A percentile compares a stretch with the other conserved stretches of the same genome.
Conservation (phyloP, 2,888 invertebrate genomes). For the Napeogenes inachia region DNA sequence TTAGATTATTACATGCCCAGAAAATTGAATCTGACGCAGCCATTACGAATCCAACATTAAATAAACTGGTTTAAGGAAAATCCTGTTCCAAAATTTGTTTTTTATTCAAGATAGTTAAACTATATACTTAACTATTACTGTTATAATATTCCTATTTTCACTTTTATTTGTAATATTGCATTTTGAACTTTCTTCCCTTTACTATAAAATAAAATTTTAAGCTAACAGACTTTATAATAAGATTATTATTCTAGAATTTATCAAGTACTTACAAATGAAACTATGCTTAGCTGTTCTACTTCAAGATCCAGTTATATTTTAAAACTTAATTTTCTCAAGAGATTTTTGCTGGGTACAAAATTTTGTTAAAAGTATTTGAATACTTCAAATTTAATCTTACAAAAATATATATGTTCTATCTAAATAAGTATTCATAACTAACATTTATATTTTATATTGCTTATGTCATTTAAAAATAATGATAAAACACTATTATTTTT, state of each 20-base stretch:
- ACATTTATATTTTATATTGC: too few relatives aligned
- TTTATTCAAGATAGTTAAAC: conserved; percentile 26
- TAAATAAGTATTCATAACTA: too few relatives aligned
- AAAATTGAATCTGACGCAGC: conserved; percentile 32
- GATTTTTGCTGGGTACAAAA: background rate
- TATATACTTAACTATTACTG: conserved; percentile 18
- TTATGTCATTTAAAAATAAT: too few relatives aligned
- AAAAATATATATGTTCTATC: too few relatives aligned
- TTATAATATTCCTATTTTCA: too few relatives aligned
- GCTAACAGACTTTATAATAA: background rate
- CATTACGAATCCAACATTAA: conserved; percentile 25
- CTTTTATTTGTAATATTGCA: background rate
- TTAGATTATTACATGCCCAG: conserved; percentile 29
- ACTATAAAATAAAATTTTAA: background rate
- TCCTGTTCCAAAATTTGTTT: conserved; percentile 33
- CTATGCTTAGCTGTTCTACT: too few relatives aligned
- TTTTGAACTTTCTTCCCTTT: background rate
- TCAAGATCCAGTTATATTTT: conserved; percentile 1
- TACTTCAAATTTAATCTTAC: too few relatives aligned
- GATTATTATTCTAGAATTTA: too few relatives aligned
- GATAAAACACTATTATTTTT: too few relatives aligned
- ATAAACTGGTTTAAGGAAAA: conserved; percentile 32
- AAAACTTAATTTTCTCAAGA: conserved; percentile 9
- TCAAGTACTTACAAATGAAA: too few relatives aligned
- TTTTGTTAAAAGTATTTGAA: background rate